phyloP scores from a whole-genome alignment of 2,797 vertebrate genomes.

The Cryptoprocta ferox region DNA sequence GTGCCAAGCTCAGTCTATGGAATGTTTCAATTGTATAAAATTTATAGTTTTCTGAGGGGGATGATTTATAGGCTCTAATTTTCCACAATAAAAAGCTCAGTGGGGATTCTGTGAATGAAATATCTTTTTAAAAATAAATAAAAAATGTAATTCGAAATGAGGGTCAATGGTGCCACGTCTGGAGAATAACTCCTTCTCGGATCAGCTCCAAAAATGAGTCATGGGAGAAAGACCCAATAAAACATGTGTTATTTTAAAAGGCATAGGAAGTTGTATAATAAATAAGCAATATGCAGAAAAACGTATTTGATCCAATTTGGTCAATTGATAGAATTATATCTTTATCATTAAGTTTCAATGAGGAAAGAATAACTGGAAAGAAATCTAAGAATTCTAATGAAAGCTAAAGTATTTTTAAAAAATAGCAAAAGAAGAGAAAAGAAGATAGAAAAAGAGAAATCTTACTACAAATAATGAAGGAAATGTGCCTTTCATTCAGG shows the following conservation, averaged over 20 bases:
- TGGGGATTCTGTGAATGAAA: conserved; percentile 87
- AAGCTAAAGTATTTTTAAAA: conserved; percentile 60
- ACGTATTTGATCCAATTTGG: conserved; percentile 38
- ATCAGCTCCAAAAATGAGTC: conserved; percentile 82
- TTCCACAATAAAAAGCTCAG: conserved; percentile 88
- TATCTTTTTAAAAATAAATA: conserved; percentile 86
- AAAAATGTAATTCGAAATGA: conserved; percentile 74
- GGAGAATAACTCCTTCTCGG: conserved; percentile 77
- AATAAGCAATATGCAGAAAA: conserved; percentile 71
- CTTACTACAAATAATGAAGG: not conserved
- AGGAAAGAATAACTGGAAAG: conserved; percentile 28
- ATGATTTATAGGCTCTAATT: conserved; percentile 87
- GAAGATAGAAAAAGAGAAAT: not conserved
- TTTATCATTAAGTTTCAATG: conserved; percentile 52
- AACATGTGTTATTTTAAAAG: conserved; percentile 72
- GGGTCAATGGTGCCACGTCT: conserved; percentile 81
- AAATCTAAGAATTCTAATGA: conserved; percentile 55
- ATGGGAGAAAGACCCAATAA: conserved; percentile 78
- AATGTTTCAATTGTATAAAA: conserved; percentile 89
- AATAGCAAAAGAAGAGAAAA: not conserved
- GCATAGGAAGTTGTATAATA: conserved; percentile 71
- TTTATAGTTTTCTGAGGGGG: conserved; percentile 86
- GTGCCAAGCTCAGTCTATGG: conserved; percentile 85
- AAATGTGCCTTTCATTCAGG: not conserved
- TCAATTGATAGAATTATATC: conserved; percentile 38